Conservation (phyloP, 2,797 vertebrate genomes). For the Chrosomus eos region DNA sequence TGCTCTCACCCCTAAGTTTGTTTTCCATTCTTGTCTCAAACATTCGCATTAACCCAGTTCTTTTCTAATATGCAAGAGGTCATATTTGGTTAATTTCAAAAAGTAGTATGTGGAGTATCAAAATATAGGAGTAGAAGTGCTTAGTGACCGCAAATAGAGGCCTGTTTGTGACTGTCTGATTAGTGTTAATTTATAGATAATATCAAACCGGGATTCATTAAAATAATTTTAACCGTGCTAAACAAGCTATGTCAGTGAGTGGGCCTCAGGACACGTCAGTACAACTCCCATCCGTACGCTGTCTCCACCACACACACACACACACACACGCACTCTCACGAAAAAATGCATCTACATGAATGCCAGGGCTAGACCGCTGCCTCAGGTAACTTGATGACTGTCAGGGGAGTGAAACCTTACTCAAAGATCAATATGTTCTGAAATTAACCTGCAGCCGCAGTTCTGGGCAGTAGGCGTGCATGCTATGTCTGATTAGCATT, state of each 20-base stretch:
- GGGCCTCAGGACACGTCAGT: constrained; percentile 57
- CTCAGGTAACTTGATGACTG: constrained; percentile 57
- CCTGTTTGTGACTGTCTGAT: constrained; percentile 50
- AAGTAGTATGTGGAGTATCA: background rate
- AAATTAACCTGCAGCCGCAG: constrained; percentile 47
- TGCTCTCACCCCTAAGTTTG: constrained; percentile 30
- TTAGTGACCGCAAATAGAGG: constrained; percentile 39
- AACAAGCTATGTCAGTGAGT: constrained; percentile 60
- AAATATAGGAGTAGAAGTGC: constrained; percentile 19
- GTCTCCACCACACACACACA: constrained; percentile 33
- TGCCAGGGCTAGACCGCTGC: constrained; percentile 39
- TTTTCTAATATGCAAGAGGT: constrained; percentile 32
- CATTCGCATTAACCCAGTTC: constrained; percentile 34
- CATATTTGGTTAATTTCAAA: constrained; percentile 45
- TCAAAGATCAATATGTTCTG: constrained; percentile 56
- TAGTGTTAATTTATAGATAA: constrained; percentile 53
- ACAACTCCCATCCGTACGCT: constrained; percentile 39
- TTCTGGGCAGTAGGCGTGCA: constrained; percentile 28
- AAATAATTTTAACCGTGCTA: constrained; percentile 59
- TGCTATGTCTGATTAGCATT: constrained; percentile 42
- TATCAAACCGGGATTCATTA: constrained; percentile 59
- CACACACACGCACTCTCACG: background rate
- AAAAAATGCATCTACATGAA: constrained; percentile 37
- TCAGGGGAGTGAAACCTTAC: constrained; percentile 40
- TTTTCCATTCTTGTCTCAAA: constrained; percentile 43